These are phyloP conservation scores for Acipenser ruthenus DNA, from an alignment of 2,797 vertebrate species.

Conservation along the genomic window DNA sequence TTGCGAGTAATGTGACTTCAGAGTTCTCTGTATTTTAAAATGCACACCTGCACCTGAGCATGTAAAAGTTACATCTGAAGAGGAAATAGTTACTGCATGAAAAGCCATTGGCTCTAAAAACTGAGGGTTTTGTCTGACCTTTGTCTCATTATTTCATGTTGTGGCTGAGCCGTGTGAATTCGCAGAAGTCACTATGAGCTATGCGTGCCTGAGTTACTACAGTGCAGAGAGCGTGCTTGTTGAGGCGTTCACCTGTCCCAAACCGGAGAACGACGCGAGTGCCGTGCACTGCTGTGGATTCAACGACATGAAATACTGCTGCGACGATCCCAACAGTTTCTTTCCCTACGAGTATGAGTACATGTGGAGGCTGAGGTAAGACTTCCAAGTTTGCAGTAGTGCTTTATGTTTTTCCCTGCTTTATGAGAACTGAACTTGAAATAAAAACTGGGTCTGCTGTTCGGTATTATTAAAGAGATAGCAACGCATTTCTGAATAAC, in stretches of 20 bases:
- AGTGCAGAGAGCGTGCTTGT: slow-evolving; percentile 65
- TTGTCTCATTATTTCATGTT: background rate
- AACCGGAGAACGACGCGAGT: slow-evolving; percentile 52
- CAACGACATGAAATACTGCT: slow-evolving; percentile 83
- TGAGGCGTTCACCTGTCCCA: slow-evolving; percentile 72
- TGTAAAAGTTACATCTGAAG: background rate
- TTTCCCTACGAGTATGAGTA: slow-evolving; percentile 85
- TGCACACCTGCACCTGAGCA: too few species aligned
- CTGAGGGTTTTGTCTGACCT: background rate
- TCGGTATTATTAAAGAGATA: too few species aligned
- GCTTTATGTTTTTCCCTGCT: background rate
- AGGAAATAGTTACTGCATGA: background rate
- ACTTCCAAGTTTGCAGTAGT: background rate
- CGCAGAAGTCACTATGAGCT: slow-evolving; percentile 56
- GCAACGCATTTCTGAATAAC: too few species aligned
- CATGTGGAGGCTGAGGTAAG: slow-evolving; percentile 89
- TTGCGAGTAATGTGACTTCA: too few species aligned
- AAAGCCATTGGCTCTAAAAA: too few species aligned
- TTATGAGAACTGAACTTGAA: background rate
- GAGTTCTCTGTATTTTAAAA: too few species aligned
- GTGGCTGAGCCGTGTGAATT: background rate
- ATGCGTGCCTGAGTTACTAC: slow-evolving; percentile 72
- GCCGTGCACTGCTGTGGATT: slow-evolving; percentile 83
- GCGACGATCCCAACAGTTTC: slow-evolving; percentile 83
- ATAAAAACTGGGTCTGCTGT: too few species aligned